Evolutionary conservation across 2,113 vertebrate genomes (phyloP).

Genomic region (Mormoops blainvillei): DNA sequence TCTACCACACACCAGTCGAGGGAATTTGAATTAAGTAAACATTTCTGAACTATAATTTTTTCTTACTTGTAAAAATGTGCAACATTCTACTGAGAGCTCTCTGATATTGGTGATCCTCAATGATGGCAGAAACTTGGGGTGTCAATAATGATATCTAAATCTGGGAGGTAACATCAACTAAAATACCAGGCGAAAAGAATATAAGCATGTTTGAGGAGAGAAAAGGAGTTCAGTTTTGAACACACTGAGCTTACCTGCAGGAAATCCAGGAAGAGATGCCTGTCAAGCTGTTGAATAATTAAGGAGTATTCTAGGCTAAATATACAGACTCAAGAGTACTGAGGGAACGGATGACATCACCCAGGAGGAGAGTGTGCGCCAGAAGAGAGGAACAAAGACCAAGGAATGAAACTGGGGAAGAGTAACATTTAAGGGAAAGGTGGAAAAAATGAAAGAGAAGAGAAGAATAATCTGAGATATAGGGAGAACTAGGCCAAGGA

Average conservation of each 20-base stretch:
- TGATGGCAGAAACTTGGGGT: background rate
- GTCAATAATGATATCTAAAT: background rate
- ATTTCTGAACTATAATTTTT: background rate
- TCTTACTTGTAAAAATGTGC: background rate
- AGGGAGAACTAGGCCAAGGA: background rate
- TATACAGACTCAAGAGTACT: background rate
- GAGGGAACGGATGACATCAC: background rate
- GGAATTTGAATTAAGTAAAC: background rate
- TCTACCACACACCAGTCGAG: background rate
- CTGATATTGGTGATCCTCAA: background rate
- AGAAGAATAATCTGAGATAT: background rate
- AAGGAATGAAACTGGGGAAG: background rate
- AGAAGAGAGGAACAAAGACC: background rate
- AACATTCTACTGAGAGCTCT: background rate
- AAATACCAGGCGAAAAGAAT: slow-evolving; percentile 2
- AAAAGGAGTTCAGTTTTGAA: background rate
- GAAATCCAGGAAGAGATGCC: background rate
- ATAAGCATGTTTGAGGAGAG: background rate
- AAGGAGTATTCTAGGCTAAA: background rate
- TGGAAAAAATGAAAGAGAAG: background rate
- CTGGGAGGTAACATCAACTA: background rate
- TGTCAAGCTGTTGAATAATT: background rate
- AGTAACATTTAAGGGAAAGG: background rate
- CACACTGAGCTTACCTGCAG: background rate
- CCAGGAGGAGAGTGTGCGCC: background rate